Evolutionary conservation across 2,113 vertebrate genomes (phyloP).

Genomic region (Salvelinus alpinus): DNA sequence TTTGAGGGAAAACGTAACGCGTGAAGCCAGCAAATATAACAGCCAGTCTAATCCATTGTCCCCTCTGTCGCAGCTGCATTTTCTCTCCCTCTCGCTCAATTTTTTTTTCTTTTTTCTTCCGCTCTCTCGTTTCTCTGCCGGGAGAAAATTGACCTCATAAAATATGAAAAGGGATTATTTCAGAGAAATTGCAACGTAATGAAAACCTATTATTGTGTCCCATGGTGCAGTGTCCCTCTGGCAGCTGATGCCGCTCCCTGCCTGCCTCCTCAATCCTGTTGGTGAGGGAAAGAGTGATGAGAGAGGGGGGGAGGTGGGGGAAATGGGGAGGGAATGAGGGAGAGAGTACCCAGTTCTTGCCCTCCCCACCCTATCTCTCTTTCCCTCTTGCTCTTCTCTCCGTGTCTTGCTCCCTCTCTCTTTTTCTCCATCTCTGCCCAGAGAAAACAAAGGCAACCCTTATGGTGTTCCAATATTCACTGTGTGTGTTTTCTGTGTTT

Average conservation of each 20-base stretch:
- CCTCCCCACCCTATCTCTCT: slow-evolving; percentile 44
- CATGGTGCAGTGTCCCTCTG: slow-evolving; percentile 45
- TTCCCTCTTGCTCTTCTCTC: slow-evolving; percentile 17
- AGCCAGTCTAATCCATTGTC: slow-evolving; percentile 5
- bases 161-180: slow-evolving; percentile 75
- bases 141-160: slow-evolving; percentile 70
- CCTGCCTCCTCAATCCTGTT: slow-evolving; percentile 44
- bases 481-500: slow-evolving; percentile 27
- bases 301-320: slow-evolving; percentile 10
- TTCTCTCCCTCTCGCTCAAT: background rate
- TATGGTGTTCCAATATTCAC: background rate
- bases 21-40: background rate
- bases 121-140: slow-evolving; percentile 26
- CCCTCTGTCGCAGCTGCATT: background rate
- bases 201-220: slow-evolving; percentile 72
- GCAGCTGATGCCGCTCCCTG: slow-evolving; percentile 30
- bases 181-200: slow-evolving; percentile 71
- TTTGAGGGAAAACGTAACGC: background rate
- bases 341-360: slow-evolving; percentile 28
- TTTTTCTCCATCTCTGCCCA: background rate
- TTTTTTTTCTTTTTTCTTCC: slow-evolving; percentile 9
- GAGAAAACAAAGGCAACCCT: background rate
- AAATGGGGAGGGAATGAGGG: background rate
- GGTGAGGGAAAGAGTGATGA: slow-evolving; percentile 18
- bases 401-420: background rate